Evolutionary conservation across 2,797 vertebrate genomes (phyloP).

Genomic region (Lacerta bilineata): DNA sequence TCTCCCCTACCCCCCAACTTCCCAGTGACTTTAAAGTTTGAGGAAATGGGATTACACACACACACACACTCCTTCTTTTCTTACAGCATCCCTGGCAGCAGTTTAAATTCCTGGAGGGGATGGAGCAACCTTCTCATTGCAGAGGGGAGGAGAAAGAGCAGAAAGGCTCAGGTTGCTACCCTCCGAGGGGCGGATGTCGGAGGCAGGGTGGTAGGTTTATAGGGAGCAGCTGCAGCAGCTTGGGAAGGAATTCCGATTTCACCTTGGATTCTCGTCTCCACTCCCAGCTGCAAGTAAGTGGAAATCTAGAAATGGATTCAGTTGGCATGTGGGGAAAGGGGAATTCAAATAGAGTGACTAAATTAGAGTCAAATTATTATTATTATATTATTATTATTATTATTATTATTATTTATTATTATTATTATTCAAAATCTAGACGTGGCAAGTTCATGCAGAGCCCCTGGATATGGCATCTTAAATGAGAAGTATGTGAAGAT

Average conservation of each 20-base stretch:
- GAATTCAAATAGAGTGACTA: background rate
- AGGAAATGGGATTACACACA: background rate
- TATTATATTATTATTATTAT: too few relatives aligned
- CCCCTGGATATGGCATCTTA: background rate
- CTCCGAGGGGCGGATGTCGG: background rate
- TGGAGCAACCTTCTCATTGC: background rate
- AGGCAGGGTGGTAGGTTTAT: constrained; percentile 9
- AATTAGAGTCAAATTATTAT: too few relatives aligned
- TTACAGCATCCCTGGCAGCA: background rate
- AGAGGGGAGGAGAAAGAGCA: background rate
- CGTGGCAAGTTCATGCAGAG: background rate
- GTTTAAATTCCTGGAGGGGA: background rate
- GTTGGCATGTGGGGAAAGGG: background rate
- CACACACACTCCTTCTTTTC: background rate
- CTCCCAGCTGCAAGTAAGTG: constrained; percentile 22
- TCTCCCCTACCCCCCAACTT: too few relatives aligned
- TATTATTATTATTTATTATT: too few relatives aligned
- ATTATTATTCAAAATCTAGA: background rate
- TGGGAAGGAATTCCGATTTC: background rate
- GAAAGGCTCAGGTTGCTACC: background rate
- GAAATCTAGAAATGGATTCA: too few relatives aligned
- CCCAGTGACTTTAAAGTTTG: too few relatives aligned
- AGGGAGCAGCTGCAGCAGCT: background rate
- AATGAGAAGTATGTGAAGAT: background rate
- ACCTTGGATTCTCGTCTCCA: background rate